phyloP scores from a whole-genome alignment of 2,113 vertebrate genomes.

The Callaeas wilsoni region DNA sequence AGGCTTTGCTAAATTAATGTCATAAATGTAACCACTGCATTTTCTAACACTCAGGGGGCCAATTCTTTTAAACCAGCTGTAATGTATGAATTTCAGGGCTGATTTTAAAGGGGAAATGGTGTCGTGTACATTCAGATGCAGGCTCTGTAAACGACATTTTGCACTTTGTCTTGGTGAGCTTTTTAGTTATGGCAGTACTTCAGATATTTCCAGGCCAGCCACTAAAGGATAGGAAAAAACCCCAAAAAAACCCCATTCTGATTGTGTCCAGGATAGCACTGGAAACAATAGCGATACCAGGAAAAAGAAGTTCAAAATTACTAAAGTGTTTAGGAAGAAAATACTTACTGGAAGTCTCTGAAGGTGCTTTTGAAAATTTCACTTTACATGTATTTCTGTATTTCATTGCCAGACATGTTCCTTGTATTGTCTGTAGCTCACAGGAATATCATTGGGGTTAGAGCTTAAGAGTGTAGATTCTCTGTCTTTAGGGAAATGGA shows the following conservation, averaged over 20 bases:
- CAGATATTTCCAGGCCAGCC: not conserved
- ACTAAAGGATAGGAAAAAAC: not conserved
- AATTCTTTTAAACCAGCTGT: not conserved
- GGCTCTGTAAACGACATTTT: not conserved
- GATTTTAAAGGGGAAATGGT: not conserved
- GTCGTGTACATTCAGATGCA: not conserved
- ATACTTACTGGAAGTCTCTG: not conserved
- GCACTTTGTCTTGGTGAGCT: not conserved
- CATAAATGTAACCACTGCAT: not conserved
- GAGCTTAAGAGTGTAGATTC: not conserved
- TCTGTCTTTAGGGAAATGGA: not conserved
- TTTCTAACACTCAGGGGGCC: not conserved
- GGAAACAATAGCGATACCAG: not conserved
- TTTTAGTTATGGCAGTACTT: not conserved
- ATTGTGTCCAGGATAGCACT: not conserved
- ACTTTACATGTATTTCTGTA: not conserved
- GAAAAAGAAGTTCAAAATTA: not conserved
- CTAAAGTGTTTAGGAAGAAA: not conserved
- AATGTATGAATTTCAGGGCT: not conserved
- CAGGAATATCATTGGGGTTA: not conserved
- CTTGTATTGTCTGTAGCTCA: not conserved
- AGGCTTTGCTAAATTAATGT: not conserved
- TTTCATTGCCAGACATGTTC: not conserved
- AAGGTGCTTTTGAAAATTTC: not conserved
- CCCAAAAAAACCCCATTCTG: not conserved